Conservation (phyloP, 2,888 invertebrate species). For the Athetis lepigone region DNA sequence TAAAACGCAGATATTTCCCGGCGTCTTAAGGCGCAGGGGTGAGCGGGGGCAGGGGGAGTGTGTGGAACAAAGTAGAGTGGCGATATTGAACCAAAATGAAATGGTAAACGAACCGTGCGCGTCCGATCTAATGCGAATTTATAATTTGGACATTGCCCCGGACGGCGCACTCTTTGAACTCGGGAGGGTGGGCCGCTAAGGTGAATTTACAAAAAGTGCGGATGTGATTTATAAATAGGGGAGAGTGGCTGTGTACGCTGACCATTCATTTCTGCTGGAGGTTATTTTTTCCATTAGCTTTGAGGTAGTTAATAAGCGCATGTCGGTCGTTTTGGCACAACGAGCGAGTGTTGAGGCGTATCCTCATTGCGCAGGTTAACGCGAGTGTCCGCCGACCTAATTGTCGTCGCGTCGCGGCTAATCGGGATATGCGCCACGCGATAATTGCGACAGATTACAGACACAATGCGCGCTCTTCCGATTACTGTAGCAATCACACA, state of each 20-base stretch:
- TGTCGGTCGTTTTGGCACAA: constrained; percentile 79
- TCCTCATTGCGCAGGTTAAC: constrained; percentile 89
- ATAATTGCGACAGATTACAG: constrained; percentile 88
- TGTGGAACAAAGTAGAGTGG: constrained; percentile 91
- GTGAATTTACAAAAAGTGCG: constrained; percentile 87
- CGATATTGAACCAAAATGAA: constrained; percentile 91
- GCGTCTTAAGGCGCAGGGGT: constrained; percentile 88
- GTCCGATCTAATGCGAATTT: constrained; percentile 91
- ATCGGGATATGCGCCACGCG: constrained; percentile 90
- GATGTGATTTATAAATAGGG: constrained; percentile 88
- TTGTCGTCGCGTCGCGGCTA: constrained; percentile 87
- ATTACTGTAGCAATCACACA: constrained; percentile 48
- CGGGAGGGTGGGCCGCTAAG: constrained; percentile 79
- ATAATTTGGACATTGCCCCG: constrained; percentile 90
- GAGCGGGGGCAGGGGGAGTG: constrained; percentile 82
- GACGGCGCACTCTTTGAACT: constrained; percentile 88
- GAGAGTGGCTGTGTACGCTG: constrained; percentile 73
- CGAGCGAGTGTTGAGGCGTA: constrained; percentile 86
- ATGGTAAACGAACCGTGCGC: constrained; percentile 91
- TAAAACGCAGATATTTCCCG: constrained; percentile 91
- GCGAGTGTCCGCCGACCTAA: constrained; percentile 90
- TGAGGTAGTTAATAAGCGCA: constrained; percentile 78
- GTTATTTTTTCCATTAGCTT: constrained; percentile 79
- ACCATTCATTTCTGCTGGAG: constrained; percentile 78
- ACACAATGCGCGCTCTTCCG: constrained; percentile 61